Percentiles rank a stretch among this genome's conserved stretches.
These are phyloP conservation scores for Bursaphelenchus okinawaensis DNA, from an alignment of 2,888 invertebrate species.

Conservation along the genomic window DNA sequence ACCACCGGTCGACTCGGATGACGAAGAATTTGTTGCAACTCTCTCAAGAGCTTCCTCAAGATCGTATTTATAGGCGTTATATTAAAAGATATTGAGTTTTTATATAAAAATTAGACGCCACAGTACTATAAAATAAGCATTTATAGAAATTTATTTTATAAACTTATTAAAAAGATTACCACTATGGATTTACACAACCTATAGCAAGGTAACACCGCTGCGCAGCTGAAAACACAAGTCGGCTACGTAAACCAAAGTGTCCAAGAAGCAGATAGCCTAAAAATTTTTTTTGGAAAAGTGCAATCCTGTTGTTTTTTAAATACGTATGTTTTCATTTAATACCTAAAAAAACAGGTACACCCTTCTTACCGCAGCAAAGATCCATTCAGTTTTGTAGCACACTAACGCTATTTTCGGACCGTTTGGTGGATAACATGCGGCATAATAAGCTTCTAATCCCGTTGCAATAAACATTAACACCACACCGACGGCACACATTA, in stretches of 20 bases:
- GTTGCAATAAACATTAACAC: slow-evolving; percentile 44
- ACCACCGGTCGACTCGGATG: not conserved
- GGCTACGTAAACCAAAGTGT: slow-evolving; percentile 42
- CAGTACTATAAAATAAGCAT: too few relatives aligned
- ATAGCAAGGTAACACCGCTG: slow-evolving; percentile 38
- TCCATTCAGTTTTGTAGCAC: slow-evolving; percentile 47
- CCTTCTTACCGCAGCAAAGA: slow-evolving; percentile 20
- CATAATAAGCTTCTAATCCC: slow-evolving; percentile 51
- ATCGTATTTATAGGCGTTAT: not conserved
- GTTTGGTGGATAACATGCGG: slow-evolving; percentile 53
- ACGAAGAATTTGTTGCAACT: not conserved
- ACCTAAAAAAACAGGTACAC: not conserved
- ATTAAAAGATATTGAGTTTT: not conserved
- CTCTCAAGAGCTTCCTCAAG: not conserved
- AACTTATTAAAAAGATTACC: too few relatives aligned
- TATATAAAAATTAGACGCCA: too few relatives aligned
- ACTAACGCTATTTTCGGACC: slow-evolving; percentile 44
- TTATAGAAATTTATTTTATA: not conserved
- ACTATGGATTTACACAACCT: too few relatives aligned
- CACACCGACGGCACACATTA: slow-evolving; percentile 33
- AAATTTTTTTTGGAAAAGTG: slow-evolving; percentile 22
- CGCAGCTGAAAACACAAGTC: slow-evolving; percentile 46
- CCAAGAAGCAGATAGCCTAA: slow-evolving; percentile 46
- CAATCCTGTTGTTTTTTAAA: not conserved
- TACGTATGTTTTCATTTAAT: not conserved